phyloP scores from a whole-genome alignment of 2,888 invertebrate genomes.

The Drosophila vallismaia region DNA sequence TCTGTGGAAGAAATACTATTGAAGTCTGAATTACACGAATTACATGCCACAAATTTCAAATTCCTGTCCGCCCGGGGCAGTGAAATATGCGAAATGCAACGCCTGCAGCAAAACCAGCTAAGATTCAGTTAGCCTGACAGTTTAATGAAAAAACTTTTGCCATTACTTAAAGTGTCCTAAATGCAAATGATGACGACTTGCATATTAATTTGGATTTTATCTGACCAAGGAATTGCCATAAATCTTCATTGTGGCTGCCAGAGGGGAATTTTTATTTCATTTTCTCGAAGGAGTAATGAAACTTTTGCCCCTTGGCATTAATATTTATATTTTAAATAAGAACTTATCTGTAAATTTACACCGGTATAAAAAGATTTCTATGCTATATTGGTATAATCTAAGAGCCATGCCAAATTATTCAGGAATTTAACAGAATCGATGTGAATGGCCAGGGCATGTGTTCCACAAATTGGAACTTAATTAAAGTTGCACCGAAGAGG shows the following conservation, averaged over 20 bases:
- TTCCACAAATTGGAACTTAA: conserved; percentile 55
- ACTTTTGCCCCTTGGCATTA: neutral
- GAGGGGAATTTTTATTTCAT: conserved; percentile 13
- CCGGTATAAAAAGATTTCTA: neutral
- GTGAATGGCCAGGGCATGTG: conserved; percentile 17
- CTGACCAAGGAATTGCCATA: conserved; percentile 45
- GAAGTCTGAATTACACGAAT: conserved; percentile 39
- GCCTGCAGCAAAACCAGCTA: conserved; percentile 22
- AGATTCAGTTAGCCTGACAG: conserved; percentile 48
- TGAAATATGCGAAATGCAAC: conserved; percentile 22
- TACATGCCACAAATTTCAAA: conserved; percentile 29
- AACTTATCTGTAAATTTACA: neutral
- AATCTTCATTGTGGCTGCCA: conserved; percentile 49
- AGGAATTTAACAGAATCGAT: conserved; percentile 12
- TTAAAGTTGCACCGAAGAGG: conserved; percentile 56
- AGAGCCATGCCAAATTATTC: neutral
- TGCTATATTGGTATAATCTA: neutral
- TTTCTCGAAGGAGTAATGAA: neutral
- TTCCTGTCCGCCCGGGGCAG: conserved; percentile 9
- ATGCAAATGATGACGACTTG: conserved; percentile 70
- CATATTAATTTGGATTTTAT: conserved; percentile 61
- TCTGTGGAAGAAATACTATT: conserved; percentile 18
- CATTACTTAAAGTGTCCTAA: conserved; percentile 59
- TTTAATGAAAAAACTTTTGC: conserved; percentile 67
- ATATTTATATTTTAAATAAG: neutral